These are phyloP conservation scores for Aphelinus certus DNA, from an alignment of 1,140 invertebrate species.

Conservation along the genomic window DNA sequence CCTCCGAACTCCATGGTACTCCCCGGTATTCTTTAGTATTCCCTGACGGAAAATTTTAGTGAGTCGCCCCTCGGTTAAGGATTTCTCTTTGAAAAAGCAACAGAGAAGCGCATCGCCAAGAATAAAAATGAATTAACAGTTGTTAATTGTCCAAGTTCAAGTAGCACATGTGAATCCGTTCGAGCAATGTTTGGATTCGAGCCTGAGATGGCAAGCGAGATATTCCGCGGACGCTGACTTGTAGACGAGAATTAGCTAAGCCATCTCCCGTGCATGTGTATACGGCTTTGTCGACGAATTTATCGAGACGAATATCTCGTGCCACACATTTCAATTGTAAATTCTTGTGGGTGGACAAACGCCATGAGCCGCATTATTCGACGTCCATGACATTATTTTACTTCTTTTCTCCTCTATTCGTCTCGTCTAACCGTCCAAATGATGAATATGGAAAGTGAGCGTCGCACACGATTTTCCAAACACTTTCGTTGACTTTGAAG, in stretches of 20 bases:
- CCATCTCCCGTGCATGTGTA: no score
- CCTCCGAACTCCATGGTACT: no score
- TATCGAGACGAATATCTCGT: background rate
- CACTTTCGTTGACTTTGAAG: no score
- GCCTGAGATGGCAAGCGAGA: background rate
- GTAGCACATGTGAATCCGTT: no score
- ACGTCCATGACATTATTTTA: background rate
- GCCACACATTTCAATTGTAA: slow-evolving; percentile 19
- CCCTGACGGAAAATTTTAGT: no score
- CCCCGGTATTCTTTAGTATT: no score
- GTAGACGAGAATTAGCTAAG: background rate
- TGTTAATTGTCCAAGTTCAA: no score
- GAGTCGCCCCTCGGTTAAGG: no score
- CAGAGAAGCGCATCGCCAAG: no score
- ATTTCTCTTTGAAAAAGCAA: no score
- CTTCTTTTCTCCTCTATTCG: background rate
- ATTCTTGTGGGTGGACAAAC: slow-evolving; percentile 14
- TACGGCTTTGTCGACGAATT: background rate
- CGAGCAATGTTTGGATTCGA: no score
- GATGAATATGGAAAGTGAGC: slow-evolving; percentile 28
- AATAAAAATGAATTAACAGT: no score
- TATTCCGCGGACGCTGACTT: background rate
- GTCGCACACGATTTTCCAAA: background rate
- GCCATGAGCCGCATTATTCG: background rate
- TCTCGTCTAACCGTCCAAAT: background rate